These are phyloP conservation scores for Bombus soroeensis DNA, from an alignment of 1,140 invertebrate species.

Conservation along the genomic window DNA sequence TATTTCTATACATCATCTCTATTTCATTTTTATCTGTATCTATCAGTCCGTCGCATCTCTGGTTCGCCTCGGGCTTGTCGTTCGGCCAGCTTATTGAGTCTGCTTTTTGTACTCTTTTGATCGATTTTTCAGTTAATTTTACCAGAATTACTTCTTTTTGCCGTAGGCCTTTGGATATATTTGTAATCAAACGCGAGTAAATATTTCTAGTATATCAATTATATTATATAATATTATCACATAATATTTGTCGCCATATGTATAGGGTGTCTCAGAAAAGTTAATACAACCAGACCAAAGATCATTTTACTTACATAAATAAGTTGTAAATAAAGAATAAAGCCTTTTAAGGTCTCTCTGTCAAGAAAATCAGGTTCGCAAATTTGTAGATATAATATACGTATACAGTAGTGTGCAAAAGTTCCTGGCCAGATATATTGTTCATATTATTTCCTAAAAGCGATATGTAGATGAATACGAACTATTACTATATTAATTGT, in stretches of 20 bases:
- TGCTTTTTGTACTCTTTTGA: background rate
- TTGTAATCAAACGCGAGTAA: background rate
- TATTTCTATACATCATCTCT: background rate
- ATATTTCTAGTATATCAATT: background rate
- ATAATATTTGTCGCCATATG: no score
- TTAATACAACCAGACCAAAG: no score
- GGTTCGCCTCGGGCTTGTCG: background rate
- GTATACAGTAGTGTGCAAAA: background rate
- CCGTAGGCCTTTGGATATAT: no score
- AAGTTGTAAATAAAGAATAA: no score
- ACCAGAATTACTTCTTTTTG: background rate
- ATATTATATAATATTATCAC: background rate
- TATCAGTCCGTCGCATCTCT: slow-evolving; percentile 5
- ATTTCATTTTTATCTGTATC: slow-evolving; percentile 24
- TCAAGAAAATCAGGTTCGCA: no score
- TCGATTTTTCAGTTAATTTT: background rate
- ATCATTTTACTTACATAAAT: no score
- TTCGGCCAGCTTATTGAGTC: background rate
- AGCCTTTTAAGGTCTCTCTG: no score
- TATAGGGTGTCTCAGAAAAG: no score
- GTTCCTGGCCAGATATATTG: background rate
- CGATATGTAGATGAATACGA: background rate
- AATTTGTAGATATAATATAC: no score
- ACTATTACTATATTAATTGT: background rate
- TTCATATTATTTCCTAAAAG: background rate